Conservation (phyloP, 2,888 invertebrate species). For the Coleophora deauratella region DNA sequence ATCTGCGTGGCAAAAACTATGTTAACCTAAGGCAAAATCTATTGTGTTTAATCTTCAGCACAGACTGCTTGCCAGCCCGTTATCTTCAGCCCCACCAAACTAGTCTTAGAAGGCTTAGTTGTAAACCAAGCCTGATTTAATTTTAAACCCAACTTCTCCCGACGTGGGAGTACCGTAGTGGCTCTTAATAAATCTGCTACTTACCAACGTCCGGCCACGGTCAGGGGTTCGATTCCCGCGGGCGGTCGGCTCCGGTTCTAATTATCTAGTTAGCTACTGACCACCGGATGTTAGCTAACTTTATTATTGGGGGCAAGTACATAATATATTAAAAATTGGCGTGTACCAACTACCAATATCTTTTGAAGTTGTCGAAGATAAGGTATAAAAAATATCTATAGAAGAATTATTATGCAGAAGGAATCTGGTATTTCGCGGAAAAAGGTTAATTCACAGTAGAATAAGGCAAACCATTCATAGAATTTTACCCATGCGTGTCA, state of each 20-base stretch:
- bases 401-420: too few relatives aligned
- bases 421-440: too few relatives aligned
- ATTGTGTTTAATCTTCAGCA: too few relatives aligned
- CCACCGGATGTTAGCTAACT: conserved; percentile 44
- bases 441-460: too few relatives aligned
- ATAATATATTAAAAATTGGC: too few relatives aligned
- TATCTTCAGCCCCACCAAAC: conserved; percentile 44
- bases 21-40: too few relatives aligned
- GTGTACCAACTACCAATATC: too few relatives aligned
- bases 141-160: conserved; percentile 49
- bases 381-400: too few relatives aligned
- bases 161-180: conserved; percentile 41
- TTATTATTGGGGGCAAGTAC: conserved; percentile 29
- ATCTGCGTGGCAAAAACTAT: too few relatives aligned
- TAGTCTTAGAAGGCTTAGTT: conserved; percentile 49
- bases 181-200: conserved; percentile 68
- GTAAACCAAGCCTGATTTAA: conserved; percentile 61
- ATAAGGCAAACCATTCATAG: too few relatives aligned
- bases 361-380: too few relatives aligned
- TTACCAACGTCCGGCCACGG: conserved; percentile 27
- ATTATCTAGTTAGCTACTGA: conserved; percentile 61
- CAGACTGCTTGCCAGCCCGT: conserved; percentile 13
- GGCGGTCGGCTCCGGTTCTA: conserved; percentile 39
- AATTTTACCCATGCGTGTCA: too few relatives aligned
- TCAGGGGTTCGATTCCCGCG: conserved; percentile 63